Conservation (phyloP, 2,888 invertebrate genomes). For the Diarsia rubi region DNA sequence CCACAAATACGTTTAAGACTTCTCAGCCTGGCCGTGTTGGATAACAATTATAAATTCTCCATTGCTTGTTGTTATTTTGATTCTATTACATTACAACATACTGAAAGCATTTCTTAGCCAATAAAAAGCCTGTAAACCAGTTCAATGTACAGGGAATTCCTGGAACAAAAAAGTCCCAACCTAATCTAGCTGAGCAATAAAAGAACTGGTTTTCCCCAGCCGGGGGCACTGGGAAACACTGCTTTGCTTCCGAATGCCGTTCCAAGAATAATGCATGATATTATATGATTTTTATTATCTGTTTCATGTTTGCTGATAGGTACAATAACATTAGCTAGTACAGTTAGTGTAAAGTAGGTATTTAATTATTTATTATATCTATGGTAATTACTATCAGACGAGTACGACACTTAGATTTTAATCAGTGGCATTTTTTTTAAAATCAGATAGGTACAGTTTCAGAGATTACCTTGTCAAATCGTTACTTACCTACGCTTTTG, state of each 20-base stretch:
- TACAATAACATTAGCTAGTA: neutral
- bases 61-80: neutral
- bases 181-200: slow-evolving; percentile 3
- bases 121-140: neutral
- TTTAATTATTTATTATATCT: no score
- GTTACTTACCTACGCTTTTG: neutral
- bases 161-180: slow-evolving; percentile 20
- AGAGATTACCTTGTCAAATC: neutral
- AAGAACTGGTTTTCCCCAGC: neutral
- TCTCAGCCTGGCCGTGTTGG: no score
- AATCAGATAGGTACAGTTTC: neutral
- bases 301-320: slow-evolving; percentile 1
- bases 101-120: neutral
- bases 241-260: neutral
- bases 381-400: no score
- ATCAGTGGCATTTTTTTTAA: neutral
- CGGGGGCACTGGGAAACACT: slow-evolving; percentile 13
- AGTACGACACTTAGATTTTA: neutral
- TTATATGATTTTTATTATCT: slow-evolving; percentile 7
- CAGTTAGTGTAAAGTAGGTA: no score
- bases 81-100: neutral
- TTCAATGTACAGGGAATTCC: slow-evolving; percentile 24
- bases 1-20: no score
- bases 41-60: neutral
- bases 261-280: slow-evolving; percentile 9